These are phyloP conservation scores for Bovichtus diacanthus DNA, from an alignment of 2,797 vertebrate genomes.

Conservation along the genomic window DNA sequence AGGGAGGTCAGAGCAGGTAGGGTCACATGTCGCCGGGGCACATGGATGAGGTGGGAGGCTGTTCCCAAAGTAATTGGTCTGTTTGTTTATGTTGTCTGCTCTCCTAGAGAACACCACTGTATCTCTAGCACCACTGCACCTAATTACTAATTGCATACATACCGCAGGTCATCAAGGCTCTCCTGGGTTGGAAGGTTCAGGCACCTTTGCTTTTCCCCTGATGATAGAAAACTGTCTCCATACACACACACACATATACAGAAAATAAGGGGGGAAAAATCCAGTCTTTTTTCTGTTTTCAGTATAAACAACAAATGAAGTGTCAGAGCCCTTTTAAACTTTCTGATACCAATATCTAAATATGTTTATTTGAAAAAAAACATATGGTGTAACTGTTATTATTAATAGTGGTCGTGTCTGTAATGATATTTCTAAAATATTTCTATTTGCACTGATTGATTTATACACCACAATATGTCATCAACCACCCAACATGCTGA, in stretches of 20 bases:
- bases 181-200: constrained; percentile 26
- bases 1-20: constrained; percentile 61
- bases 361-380: not conserved
- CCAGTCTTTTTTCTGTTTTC: not conserved
- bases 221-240: constrained; percentile 3
- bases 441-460: constrained; percentile 59
- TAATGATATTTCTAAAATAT: constrained; percentile 24
- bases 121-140: constrained; percentile 5
- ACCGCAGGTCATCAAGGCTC: constrained; percentile 41
- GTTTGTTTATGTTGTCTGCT: constrained; percentile 60
- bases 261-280: not conserved
- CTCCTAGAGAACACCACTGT: constrained; percentile 33
- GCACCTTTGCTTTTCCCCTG: constrained; percentile 2
- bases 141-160: constrained; percentile 50
- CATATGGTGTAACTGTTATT: not conserved
- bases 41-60: constrained; percentile 35
- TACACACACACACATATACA: too few relatives aligned
- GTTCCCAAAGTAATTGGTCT: constrained; percentile 67
- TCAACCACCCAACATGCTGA: constrained; percentile 41
- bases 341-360: not conserved
- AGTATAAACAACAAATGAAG: not conserved
- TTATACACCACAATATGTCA: constrained; percentile 55
- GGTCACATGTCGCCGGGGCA: constrained; percentile 42
- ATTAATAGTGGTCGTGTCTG: not conserved
- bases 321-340: not conserved